Evolutionary conservation across 1,140 invertebrate genomes (phyloP), one percentile per base, ranked within the genome.

Genomic region (Magallana ariakensis): DNA sequence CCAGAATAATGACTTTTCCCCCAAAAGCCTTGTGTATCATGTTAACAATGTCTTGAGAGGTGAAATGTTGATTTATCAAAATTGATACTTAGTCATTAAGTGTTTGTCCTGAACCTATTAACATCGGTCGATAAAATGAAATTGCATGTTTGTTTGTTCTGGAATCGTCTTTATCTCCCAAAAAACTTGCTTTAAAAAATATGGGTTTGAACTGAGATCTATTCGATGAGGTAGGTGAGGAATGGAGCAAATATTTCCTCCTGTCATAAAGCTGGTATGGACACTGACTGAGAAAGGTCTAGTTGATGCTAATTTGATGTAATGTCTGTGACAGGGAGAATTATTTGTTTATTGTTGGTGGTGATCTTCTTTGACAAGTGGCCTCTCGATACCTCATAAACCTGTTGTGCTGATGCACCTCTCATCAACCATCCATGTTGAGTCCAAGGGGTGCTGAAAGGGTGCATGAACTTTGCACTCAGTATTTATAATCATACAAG

Each of bases 321-420:
- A 75, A 75, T 75, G 66, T 26, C 66, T 33, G 66, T 75, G 66
- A 75, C 66, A 33, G 66, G 22, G 22, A 75, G 15, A 75, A 33
- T 75, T 75, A 75, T 75, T 75, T 75, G 66, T 75, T 75, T 75
- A 75, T 75, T 75, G 66, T 75, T 75, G 10, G 66, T 75, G 66
- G 66, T 75, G 22, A 75, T 75, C 33, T 26, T 75, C 22, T 75
- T 75, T 75, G 66, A 75, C 66, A 75, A 75, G 66, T 75, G 66
- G 66, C 66, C 66, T 75, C 22, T 75, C 22, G 66, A 75, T 75
- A 75, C 66, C 66, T 33, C 66, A 75, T 75, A 75, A 75, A 75
- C 66, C 66, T 75, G 66, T 75, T 75, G 66, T 75, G 66, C 33
- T 75, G 66, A 75, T 75, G 66, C 66, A 46, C 26, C 66, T 75